Percentiles rank a stretch among this genome's conserved stretches.
phyloP scores from a whole-genome alignment of 2,113 vertebrate genomes.

The Eira barbara region DNA sequence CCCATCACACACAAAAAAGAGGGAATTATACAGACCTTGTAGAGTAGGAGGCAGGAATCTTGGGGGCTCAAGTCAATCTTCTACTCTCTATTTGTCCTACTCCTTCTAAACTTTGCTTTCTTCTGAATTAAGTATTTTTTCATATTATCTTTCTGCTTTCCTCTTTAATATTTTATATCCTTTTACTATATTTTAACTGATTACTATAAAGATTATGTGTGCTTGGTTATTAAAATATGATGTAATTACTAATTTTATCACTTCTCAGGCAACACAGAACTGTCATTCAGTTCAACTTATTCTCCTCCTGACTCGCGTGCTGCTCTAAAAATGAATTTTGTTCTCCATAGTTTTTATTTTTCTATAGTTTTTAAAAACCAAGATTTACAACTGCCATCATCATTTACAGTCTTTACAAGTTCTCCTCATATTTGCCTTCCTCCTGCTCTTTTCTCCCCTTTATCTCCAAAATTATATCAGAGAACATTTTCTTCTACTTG shows the following conservation, averaged over 20 bases:
- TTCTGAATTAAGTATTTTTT: neutral
- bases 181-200: neutral
- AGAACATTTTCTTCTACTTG: neutral
- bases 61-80: neutral
- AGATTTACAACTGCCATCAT: neutral
- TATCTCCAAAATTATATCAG: neutral
- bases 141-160: neutral
- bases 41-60: neutral
- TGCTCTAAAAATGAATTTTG: neutral
- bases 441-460: neutral
- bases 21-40: neutral
- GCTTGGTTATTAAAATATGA: neutral
- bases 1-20: neutral
- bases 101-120: neutral
- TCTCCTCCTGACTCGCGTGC: neutral
- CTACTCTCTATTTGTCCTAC: neutral
- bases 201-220: neutral
- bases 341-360: neutral
- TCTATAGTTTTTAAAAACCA: neutral
- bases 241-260: neutral
- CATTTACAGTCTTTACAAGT: neutral
- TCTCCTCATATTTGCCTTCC: neutral
- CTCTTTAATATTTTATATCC: neutral
- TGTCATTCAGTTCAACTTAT: neutral
- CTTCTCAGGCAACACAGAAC: neutral